Percentiles rank a stretch among this genome's conserved stretches.
phyloP scores from a whole-genome alignment of 2,797 vertebrate species.

The Acestrorhynchus altus region DNA sequence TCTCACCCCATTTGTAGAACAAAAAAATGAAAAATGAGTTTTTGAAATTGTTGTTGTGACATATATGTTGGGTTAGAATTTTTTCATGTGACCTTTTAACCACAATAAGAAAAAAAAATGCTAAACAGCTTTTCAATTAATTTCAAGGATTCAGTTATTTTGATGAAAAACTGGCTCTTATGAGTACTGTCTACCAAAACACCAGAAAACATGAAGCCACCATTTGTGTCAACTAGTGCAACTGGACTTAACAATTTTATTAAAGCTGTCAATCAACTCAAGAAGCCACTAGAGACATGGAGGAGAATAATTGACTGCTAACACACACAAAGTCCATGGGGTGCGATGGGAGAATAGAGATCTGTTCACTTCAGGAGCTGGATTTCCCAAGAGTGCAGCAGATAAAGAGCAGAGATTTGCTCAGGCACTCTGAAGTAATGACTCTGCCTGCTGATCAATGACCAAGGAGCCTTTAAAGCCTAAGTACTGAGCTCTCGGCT shows the following conservation, averaged over 20 bases:
- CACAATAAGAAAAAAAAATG: no score
- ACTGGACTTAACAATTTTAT: slow-evolving; percentile 15
- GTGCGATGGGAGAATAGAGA: background rate
- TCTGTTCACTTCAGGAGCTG: slow-evolving; percentile 28
- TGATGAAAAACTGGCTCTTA: no score
- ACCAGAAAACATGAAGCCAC: background rate
- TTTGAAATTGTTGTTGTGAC: no score
- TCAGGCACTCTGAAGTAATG: slow-evolving; percentile 44
- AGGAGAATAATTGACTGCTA: slow-evolving; percentile 3
- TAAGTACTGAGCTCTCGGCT: slow-evolving; percentile 64
- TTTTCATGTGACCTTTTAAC: no score
- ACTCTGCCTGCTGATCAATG: slow-evolving; percentile 68
- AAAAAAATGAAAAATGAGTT: no score
- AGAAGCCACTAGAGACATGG: background rate
- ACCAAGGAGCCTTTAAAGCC: slow-evolving; percentile 68
- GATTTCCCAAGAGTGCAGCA: slow-evolving; percentile 66
- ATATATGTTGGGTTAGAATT: no score
- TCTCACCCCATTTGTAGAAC: no score
- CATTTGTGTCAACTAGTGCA: background rate
- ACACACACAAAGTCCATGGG: slow-evolving; percentile 1
- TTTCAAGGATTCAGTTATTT: no score
- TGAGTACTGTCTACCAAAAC: no score
- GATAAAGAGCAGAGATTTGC: slow-evolving; percentile 56
- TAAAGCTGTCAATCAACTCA: slow-evolving; percentile 17
- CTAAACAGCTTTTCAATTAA: no score